Evolutionary conservation across 2,888 invertebrate species (phyloP).

Genomic region (Sinohyriopsis cumingii): DNA sequence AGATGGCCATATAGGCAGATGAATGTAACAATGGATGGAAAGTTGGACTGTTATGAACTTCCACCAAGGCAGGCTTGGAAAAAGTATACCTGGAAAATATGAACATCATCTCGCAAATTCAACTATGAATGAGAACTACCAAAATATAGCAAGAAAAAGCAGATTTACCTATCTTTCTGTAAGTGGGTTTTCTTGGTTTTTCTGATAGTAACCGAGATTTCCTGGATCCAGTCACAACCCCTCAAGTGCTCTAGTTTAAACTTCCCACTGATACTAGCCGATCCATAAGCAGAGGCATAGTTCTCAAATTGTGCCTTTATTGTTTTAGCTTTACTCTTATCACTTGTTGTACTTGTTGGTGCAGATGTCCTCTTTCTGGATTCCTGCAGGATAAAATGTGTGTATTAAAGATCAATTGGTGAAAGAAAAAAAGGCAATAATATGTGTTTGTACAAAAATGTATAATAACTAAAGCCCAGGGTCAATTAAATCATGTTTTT

Average conservation of each 20-base stretch:
- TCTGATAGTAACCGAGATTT: constrained; percentile 89
- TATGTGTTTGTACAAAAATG: too few species aligned
- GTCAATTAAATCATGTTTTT: too few species aligned
- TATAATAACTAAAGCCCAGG: too few species aligned
- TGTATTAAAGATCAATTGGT: not conserved
- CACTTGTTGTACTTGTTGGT: constrained; percentile 27
- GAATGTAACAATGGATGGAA: too few species aligned
- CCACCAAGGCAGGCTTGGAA: too few species aligned
- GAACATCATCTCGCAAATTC: not conserved
- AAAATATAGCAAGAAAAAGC: not conserved
- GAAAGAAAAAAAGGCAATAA: too few species aligned
- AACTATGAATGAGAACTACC: not conserved
- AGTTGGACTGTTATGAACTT: too few species aligned
- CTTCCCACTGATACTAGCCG: constrained; percentile 40
- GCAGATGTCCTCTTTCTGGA: constrained; percentile 41
- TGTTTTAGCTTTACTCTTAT: constrained; percentile 57
- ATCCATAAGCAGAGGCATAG: constrained; percentile 31
- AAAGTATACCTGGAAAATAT: not conserved
- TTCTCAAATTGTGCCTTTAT: constrained; percentile 63
- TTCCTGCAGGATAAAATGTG: constrained; percentile 34
- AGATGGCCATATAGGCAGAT: too few species aligned
- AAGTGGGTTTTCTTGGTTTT: constrained; percentile 82
- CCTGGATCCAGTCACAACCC: constrained; percentile 94
- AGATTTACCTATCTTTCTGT: constrained; percentile 77
- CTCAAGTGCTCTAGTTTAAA: constrained; percentile 67